Evolutionary conservation across 2,888 invertebrate genomes (phyloP), one percentile per base, ranked within the genome.

Genomic region (Ormyrus labotus): DNA sequence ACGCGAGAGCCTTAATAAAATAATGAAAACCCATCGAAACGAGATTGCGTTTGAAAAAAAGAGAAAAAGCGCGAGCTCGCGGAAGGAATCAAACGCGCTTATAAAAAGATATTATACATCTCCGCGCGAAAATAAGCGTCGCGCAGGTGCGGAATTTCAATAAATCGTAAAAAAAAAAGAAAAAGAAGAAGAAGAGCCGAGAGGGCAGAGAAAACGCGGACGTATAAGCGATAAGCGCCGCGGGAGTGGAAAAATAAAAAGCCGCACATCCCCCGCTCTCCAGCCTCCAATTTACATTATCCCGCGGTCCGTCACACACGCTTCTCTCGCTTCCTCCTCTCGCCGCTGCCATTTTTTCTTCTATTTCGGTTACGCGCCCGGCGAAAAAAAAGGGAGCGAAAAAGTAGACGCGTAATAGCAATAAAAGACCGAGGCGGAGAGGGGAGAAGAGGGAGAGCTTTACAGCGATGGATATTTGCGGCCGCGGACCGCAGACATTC

Each of bases 381-480:
- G 63, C 53, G n/a, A 10, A 55, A 63, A 63, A 48, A 11, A 0
- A 45, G 2, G 2, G 5, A 48, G 58, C 45, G 19, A 2, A 58
- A 76, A 67, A 67, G 50, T 51, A 48, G 61, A 65, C 69, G 34
- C 34, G 69, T 58, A 63, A 73, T 50, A n/a, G 74, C 61, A 65
- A 75, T 80, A 74, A 75, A 75, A 75, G 69, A 74, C 55, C 55
- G 67, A 53, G 34, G 19, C 19, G 0, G 19, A n/a, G 48, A 48
- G 55, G 53, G 34, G 19, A 60, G 51, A 34, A 45, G 63, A 34
- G 72, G n/a, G 58, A 11, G 64, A 10, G 64, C 55, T 63, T 13
- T 73, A 57, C 47, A 64, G 50, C 63, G 50, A 78, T 73, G 78
- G 73, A 78, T 78, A 73, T 78, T 78, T 78, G 73, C 73, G 78